Conservation (phyloP, 2,888 invertebrate species). For the Cephalotes varians region DNA sequence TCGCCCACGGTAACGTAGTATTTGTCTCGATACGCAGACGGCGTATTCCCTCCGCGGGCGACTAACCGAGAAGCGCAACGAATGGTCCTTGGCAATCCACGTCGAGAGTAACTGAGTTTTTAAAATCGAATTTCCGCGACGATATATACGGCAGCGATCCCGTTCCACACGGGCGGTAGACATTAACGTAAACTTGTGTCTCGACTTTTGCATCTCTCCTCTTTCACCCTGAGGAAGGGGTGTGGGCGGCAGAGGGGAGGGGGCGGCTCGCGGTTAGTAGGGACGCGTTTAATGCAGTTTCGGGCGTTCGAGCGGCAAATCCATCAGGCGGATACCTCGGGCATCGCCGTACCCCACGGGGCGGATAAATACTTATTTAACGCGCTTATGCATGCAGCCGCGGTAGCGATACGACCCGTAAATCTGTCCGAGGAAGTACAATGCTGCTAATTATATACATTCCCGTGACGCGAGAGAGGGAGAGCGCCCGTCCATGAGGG, state of each 20-base stretch:
- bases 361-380: constrained; percentile 86
- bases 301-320: constrained; percentile 79
- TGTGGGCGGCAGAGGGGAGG: not conserved
- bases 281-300: constrained; percentile 74
- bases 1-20: constrained; percentile 46
- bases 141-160: constrained; percentile 39
- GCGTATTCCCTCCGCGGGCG: constrained; percentile 52
- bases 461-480: constrained; percentile 81
- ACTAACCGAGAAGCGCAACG: constrained; percentile 56
- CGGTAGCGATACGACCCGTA: constrained; percentile 85
- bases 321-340: constrained; percentile 80
- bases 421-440: constrained; percentile 85
- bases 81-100: constrained; percentile 54
- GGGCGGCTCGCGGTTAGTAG: constrained; percentile 47
- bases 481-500: constrained; percentile 54
- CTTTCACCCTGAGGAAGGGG: constrained; percentile 20
- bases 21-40: constrained; percentile 52
- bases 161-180: constrained; percentile 47
- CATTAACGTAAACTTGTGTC: constrained; percentile 54
- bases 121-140: constrained; percentile 55
- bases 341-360: constrained; percentile 84
- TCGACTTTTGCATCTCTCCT: constrained; percentile 38
- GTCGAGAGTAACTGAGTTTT: constrained; percentile 55
- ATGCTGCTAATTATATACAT: constrained; percentile 86
- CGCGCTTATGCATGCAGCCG: constrained; percentile 85